Conservation (phyloP, 2,113 vertebrate genomes). For the Larimichthys polyactis region DNA sequence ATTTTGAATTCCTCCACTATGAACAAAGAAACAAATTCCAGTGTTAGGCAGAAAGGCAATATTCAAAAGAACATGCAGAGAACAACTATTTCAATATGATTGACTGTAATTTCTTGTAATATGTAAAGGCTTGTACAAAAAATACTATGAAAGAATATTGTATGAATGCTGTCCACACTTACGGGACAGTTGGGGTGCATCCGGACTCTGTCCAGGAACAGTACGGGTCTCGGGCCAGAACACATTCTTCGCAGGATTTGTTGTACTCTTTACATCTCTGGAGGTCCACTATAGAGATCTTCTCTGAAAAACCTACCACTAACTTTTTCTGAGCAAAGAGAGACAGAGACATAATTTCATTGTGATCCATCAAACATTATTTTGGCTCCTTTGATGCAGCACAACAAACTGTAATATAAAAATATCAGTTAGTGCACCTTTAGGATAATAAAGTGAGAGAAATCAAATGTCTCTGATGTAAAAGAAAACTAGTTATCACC, state of each 20-base stretch:
- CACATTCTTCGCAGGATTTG: constrained; percentile 78
- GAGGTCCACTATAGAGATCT: constrained; percentile 76
- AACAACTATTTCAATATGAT: neutral
- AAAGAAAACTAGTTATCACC: neutral
- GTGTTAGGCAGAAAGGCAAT: neutral
- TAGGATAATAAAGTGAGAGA: neutral
- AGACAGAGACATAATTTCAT: constrained; percentile 5
- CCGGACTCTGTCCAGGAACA: constrained; percentile 78
- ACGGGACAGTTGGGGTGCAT: constrained; percentile 73
- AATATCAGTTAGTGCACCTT: neutral
- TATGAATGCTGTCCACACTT: constrained; percentile 39
- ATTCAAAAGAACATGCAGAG: neutral
- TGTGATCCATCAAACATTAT: neutral
- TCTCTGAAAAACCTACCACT: constrained; percentile 78
- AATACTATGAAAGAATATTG: neutral
- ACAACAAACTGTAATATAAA: neutral
- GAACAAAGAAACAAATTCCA: constrained; percentile 15
- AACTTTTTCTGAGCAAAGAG: constrained; percentile 75
- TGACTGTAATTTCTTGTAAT: neutral
- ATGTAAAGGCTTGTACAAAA: neutral
- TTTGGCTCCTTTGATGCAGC: neutral
- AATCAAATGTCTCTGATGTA: neutral
- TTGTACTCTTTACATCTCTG: constrained; percentile 78
- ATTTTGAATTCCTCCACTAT: constrained; percentile 81
- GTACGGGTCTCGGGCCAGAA: constrained; percentile 83